Evolutionary conservation across 1,140 invertebrate species (phyloP), one percentile per base, ranked within the genome.

Genomic region (Drosophila kurseongensis): DNA sequence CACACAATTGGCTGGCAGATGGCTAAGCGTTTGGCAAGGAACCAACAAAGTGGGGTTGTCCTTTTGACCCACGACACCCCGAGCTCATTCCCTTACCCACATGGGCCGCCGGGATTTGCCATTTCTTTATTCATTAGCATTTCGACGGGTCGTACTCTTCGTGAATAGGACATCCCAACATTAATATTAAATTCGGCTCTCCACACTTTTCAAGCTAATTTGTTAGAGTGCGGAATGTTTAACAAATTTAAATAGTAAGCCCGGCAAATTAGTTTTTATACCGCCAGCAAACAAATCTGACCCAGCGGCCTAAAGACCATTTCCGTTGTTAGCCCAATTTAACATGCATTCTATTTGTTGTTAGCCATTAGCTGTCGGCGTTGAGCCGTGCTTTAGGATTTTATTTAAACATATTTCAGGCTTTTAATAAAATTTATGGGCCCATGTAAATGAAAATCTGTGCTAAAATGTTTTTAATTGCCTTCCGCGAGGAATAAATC

Each of bases 1-100:
- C 69, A 81, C 82, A 86, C 83, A 86, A 86, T 86, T 86, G 82
- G 75, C 82, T 86, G 82, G 54, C 82, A 82, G 80, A 86, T 86
- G 83, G 82, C 82, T 79, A 82, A 82, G 40, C 52, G 69, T 41
- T 71, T 78, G 75, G 73, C 69, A 83, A 41, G 42, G 36, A 69
- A 38, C 56, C 80, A 75, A 75, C 80, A 78, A 66, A 54, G 54
- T 54, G 55, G 47, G 68, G 35, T 41, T 60, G 71, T 69, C 74
- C 72, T 52, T 67, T 71, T 57, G 59, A 54, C 68, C 57, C 51
- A 40, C 8, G 32, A 56, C 69, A 38, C 38, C 40, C 16, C 42
- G 42, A 36, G 51, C 9, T 27, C 44, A 35, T 36, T 18, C 9
- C 12, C 16, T 12, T 14, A 8, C 41, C 50, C 59, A 71, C 59